Percentiles rank a stretch among this genome's conserved stretches.
Conservation (phyloP, 2,797 vertebrate genomes). For the Scomberomorus guttatus region DNA sequence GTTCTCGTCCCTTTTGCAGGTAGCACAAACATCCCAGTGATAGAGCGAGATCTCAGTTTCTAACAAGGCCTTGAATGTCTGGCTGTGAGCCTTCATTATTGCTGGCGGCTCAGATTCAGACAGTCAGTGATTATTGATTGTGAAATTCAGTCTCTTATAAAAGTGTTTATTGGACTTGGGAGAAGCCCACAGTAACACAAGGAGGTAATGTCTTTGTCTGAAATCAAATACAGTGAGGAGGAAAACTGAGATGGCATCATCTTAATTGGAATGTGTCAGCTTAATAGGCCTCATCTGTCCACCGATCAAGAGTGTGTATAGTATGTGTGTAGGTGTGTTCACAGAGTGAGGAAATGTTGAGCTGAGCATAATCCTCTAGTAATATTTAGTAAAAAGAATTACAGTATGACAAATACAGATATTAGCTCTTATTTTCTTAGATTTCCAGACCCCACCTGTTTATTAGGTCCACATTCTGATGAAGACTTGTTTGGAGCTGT, state of each 20-base stretch:
- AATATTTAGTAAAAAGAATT: conserved; percentile 5
- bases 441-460: background rate
- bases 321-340: conserved; percentile 10
- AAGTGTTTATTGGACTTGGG: conserved; percentile 64
- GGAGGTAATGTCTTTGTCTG: conserved; percentile 57
- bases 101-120: conserved; percentile 55
- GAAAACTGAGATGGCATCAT: conserved; percentile 45
- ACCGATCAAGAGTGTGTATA: conserved; percentile 6
- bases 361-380: background rate
- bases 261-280: conserved; percentile 51
- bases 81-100: conserved; percentile 53
- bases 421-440: background rate
- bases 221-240: conserved; percentile 56
- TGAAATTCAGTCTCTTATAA: conserved; percentile 60
- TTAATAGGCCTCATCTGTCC: conserved; percentile 48
- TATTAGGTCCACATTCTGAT: background rate
- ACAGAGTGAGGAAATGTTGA: background rate
- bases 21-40: conserved; percentile 44
- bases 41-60: conserved; percentile 34
- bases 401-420: background rate
- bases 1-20: conserved; percentile 27
- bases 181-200: conserved; percentile 60
- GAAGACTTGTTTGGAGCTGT: conserved; percentile 12
- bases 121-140: conserved; percentile 71
- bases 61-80: conserved; percentile 47